Percentiles rank a stretch among this genome's conserved stretches.
These are phyloP conservation scores for Trypoxylus dichotomus DNA, from an alignment of 1,140 invertebrate genomes.

Conservation along the genomic window DNA sequence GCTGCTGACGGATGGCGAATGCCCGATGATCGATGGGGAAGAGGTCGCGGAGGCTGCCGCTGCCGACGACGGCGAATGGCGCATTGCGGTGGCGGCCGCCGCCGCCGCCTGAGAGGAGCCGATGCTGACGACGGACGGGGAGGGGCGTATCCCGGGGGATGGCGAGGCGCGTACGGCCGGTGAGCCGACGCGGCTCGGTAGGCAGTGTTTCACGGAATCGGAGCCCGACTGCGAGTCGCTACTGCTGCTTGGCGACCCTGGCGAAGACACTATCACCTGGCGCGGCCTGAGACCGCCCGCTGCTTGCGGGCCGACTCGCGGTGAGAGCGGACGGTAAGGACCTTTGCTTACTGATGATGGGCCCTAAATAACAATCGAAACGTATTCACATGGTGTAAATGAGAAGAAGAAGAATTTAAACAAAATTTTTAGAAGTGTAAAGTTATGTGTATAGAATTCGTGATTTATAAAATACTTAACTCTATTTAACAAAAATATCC, in stretches of 20 bases:
- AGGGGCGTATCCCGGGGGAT: slow-evolving; percentile 42
- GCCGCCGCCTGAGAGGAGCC: slow-evolving; percentile 33
- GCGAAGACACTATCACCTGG: slow-evolving; percentile 73
- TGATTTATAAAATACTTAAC: no score
- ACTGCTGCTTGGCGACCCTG: slow-evolving; percentile 72
- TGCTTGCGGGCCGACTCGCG: slow-evolving; percentile 52
- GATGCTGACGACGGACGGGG: slow-evolving; percentile 40
- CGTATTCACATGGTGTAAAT: neutral
- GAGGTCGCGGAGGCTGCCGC: neutral
- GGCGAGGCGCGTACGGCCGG: slow-evolving; percentile 44
- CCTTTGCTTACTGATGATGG: slow-evolving; percentile 66
- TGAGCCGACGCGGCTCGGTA: slow-evolving; percentile 49
- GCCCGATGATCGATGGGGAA: slow-evolving; percentile 31
- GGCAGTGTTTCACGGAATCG: slow-evolving; percentile 67
- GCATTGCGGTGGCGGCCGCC: slow-evolving; percentile 36
- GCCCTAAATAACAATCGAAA: slow-evolving; percentile 51
- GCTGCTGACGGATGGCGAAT: slow-evolving; percentile 47
- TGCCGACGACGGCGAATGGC: neutral
- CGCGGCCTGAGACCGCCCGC: slow-evolving; percentile 56
- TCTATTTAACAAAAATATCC: no score
- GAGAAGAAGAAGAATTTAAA: no score
- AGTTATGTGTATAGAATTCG: no score
- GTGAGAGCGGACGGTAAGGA: slow-evolving; percentile 67
- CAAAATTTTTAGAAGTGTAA: no score
- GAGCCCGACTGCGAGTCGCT: slow-evolving; percentile 66